phyloP scores from a whole-genome alignment of 2,113 vertebrate species.

The Sterna hirundo region DNA sequence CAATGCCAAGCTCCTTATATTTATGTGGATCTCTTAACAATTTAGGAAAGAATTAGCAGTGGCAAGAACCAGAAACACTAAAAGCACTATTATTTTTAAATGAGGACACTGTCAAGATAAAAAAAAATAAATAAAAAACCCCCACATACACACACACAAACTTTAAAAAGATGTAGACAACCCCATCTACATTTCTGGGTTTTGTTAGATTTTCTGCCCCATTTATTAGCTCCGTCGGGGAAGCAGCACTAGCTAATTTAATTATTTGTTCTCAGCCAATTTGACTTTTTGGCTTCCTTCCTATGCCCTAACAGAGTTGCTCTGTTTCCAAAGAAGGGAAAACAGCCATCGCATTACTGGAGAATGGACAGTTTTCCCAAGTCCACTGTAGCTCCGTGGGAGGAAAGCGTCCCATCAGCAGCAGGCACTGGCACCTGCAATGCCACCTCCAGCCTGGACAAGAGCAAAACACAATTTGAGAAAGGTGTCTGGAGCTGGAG shows the following conservation, averaged over 20 bases:
- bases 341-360: background rate
- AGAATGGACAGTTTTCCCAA: background rate
- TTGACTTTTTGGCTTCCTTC: conserved; percentile 56
- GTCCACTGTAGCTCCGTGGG: background rate
- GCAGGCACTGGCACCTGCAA: background rate
- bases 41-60: background rate
- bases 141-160: background rate
- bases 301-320: conserved; percentile 29
- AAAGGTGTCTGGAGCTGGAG: background rate
- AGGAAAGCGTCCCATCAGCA: background rate
- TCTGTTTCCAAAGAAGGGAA: conserved; percentile 59
- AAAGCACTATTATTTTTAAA: background rate
- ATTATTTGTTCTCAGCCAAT: conserved; percentile 42
- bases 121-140: background rate
- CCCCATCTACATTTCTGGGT: background rate
- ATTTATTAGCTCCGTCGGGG: conserved; percentile 3
- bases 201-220: conserved; percentile 32
- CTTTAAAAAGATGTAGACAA: background rate
- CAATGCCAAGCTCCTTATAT: background rate
- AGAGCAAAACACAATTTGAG: background rate
- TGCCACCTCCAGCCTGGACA: background rate
- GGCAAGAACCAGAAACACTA: background rate
- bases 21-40: background rate
- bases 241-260: conserved; percentile 47
- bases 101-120: background rate